Conservation (phyloP, 2,888 invertebrate genomes). For the Hermodice carunculata region DNA sequence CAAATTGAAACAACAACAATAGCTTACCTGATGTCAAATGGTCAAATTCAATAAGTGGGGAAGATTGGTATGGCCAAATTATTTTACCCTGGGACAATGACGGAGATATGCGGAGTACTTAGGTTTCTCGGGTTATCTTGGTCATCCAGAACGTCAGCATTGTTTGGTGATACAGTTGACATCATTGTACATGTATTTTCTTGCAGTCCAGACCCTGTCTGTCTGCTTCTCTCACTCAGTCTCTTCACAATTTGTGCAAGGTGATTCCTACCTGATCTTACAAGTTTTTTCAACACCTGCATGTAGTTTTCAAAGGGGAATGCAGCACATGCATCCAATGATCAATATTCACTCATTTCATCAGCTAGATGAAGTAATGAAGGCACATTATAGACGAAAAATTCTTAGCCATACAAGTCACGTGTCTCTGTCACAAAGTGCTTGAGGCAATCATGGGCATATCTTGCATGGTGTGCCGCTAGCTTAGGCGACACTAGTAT, state of each 20-base stretch:
- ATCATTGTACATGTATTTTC: neutral
- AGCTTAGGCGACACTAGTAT: slow-evolving; percentile 32
- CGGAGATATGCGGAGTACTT: too few species aligned
- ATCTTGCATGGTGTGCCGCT: neutral
- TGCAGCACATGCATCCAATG: slow-evolving; percentile 23
- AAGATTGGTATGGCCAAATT: too few species aligned
- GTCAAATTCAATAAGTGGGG: too few species aligned
- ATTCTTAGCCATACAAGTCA: slow-evolving; percentile 21
- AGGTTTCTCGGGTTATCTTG: too few species aligned
- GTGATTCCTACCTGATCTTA: slow-evolving; percentile 12
- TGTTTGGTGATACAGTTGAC: neutral
- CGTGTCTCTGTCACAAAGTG: slow-evolving; percentile 9
- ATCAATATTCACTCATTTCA: slow-evolving; percentile 10
- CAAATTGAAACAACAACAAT: too few species aligned
- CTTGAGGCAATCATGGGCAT: slow-evolving; percentile 26
- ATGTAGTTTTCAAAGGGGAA: slow-evolving; percentile 34
- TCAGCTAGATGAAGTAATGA: slow-evolving; percentile 20
- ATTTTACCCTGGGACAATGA: too few species aligned
- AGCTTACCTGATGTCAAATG: too few species aligned
- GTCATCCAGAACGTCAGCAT: neutral
- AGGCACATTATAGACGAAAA: slow-evolving; percentile 32
- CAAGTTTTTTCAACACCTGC: slow-evolving; percentile 21
- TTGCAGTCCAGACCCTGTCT: neutral
- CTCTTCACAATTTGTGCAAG: slow-evolving; percentile 24
- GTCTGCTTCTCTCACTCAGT: slow-evolving; percentile 7